Evolutionary conservation across 2,888 invertebrate species (phyloP).

Genomic region (Dryobota labecula): DNA sequence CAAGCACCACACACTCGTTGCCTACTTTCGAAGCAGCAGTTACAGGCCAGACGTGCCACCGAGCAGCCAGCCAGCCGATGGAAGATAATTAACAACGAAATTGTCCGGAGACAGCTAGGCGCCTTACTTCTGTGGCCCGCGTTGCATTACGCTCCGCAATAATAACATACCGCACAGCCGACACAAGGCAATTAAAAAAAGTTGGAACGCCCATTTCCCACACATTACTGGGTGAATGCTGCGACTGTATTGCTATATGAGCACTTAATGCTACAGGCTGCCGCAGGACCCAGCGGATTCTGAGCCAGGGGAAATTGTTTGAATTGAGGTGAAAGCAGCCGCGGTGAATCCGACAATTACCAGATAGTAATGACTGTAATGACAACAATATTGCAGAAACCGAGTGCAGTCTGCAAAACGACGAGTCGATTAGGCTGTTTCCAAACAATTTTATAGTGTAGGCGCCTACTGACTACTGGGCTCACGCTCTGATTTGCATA

Average conservation of each 20-base stretch:
- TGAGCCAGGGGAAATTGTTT: slow-evolving; percentile 75
- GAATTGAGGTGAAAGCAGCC: slow-evolving; percentile 81
- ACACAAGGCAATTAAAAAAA: slow-evolving; percentile 84
- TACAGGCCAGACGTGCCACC: slow-evolving; percentile 82
- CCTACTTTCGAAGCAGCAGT: slow-evolving; percentile 82
- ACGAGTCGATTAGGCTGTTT: slow-evolving; percentile 69
- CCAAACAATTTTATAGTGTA: slow-evolving; percentile 75
- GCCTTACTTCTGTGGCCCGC: slow-evolving; percentile 86
- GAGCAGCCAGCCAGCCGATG: slow-evolving; percentile 79
- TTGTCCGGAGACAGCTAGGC: slow-evolving; percentile 88
- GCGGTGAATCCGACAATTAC: slow-evolving; percentile 76
- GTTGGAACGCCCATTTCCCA: slow-evolving; percentile 84
- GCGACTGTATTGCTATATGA: slow-evolving; percentile 73
- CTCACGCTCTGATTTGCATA: slow-evolving; percentile 88
- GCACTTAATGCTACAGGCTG: slow-evolving; percentile 63
- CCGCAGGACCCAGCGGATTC: slow-evolving; percentile 71
- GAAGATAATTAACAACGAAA: slow-evolving; percentile 87
- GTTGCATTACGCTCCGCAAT: slow-evolving; percentile 84
- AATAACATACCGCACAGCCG: slow-evolving; percentile 80
- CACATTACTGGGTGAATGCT: slow-evolving; percentile 81
- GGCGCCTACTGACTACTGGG: slow-evolving; percentile 70
- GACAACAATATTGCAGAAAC: slow-evolving; percentile 75
- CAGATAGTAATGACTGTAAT: slow-evolving; percentile 77
- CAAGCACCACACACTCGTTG: slow-evolving; percentile 73
- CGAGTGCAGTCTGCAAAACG: slow-evolving; percentile 74